Evolutionary conservation across 1,140 invertebrate genomes (phyloP), one percentile per base, ranked within the genome.

Genomic region (Tetramorium simillimum): DNA sequence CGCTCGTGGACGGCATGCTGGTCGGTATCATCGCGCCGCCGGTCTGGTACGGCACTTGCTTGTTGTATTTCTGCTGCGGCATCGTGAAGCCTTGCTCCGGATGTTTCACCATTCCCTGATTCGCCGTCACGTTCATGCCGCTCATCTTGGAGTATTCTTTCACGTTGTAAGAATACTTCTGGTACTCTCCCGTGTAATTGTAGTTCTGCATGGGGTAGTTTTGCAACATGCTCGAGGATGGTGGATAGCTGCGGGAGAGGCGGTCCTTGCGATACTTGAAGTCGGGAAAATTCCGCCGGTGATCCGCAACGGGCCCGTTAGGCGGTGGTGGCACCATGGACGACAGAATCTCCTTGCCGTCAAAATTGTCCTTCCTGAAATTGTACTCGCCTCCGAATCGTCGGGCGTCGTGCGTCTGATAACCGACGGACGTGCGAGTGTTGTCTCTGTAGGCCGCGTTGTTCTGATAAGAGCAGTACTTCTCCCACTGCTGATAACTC

Each of bases 181-280:
- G 92, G 77, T 93, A 94, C 18, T 95, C 94, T 0, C 75, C 65
- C 7, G 93, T 73, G 51, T 93, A 90, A 70, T 93, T 93, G 51
- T 94, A 94, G 72, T 91, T 93, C 43, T 94, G 94, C 67, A 95
- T 90, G 2, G 92, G 89, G 86, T 94, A 95, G 81, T 92, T 95
- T 6, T 89, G 92, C 28, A 93, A 58, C 65, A 95, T 91, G 21
- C 90, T 85, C 3, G 92, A 86, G 14, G 91, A 65, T 14, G 92
- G 73, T 14, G 92, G 87, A 76, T 94, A 95, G 67, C 89, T 92
- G 73, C 93, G 90, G 33, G 92, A 40, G 7, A 91, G 49, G 7
- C 90, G 67, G 14, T 95, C 94, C 51, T 95, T 95, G 16, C 92
- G 88, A 75, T 94, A 94, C 49, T 94, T 94, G 37, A 93, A 94